Evolutionary conservation across 1,140 invertebrate genomes (phyloP).

Genomic region (Bombus sylvicola): DNA sequence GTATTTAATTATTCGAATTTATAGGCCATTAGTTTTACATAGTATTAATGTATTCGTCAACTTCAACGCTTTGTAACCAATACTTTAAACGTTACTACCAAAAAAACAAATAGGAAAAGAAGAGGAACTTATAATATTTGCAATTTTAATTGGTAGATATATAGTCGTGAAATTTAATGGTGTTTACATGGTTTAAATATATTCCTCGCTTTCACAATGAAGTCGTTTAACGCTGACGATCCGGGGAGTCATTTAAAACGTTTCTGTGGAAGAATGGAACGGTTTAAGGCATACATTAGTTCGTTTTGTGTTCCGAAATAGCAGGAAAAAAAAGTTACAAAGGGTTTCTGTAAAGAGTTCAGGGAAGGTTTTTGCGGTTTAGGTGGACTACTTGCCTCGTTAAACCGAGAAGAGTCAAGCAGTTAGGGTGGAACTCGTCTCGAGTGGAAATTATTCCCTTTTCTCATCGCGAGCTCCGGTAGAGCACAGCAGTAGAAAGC

Average conservation of each 20-base stretch:
- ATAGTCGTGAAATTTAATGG: background rate
- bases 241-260: background rate
- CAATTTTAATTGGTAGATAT: background rate
- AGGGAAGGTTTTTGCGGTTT: conserved; percentile 50
- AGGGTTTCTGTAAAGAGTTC: conserved; percentile 26
- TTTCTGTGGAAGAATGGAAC: background rate
- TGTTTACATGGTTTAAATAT: background rate
- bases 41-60: too few species aligned
- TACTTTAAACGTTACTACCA: too few species aligned
- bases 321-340: conserved; percentile 23
- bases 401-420: conserved; percentile 42
- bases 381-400: conserved; percentile 39
- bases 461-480: background rate
- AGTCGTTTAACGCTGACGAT: background rate
- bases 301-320: conserved; percentile 11
- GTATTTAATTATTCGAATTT: too few species aligned
- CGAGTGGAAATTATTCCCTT: conserved; percentile 58
- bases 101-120: too few species aligned
- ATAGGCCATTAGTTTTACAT: too few species aligned
- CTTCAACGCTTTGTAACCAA: too few species aligned
- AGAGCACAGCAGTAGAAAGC: conserved; percentile 9
- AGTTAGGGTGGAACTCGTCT: conserved; percentile 50
- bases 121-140: too few species aligned
- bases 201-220: background rate
- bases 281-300: conserved; percentile 14